A percentile compares a stretch with the other conserved stretches of the same genome.
These are phyloP conservation scores for Branchipolynoe longqiensis DNA, from an alignment of 2,888 invertebrate genomes.

Conservation along the genomic window DNA sequence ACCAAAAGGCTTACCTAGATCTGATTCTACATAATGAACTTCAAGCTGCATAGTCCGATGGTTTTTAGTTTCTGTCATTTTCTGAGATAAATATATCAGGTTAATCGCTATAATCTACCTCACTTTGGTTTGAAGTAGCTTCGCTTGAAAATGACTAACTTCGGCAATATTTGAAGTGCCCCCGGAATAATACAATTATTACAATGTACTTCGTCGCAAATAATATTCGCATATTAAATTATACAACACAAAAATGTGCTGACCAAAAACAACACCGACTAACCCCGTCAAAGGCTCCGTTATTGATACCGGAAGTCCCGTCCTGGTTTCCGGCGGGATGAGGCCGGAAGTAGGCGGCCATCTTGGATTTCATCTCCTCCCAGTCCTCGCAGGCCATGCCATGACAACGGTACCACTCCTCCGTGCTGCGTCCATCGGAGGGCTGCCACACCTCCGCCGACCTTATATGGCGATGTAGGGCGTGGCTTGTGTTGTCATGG, in stretches of 20 bases:
- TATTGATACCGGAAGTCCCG: not conserved
- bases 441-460: conserved; percentile 36
- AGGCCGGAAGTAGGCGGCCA: not conserved
- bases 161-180: too few relatives aligned
- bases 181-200: too few relatives aligned
- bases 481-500: not conserved
- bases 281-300: conserved; percentile 17
- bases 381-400: conserved; percentile 28
- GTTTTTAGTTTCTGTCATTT: too few relatives aligned
- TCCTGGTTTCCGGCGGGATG: not conserved
- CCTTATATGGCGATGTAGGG: conserved; percentile 2
- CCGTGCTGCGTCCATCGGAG: not conserved
- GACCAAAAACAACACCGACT: not conserved
- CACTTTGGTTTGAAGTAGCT: too few relatives aligned
- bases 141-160: too few relatives aligned
- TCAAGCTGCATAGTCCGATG: too few relatives aligned
- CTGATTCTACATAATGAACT: too few relatives aligned
- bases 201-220: too few relatives aligned
- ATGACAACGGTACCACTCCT: conserved; percentile 46
- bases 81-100: too few relatives aligned
- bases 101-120: too few relatives aligned
- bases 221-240: not conserved
- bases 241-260: not conserved
- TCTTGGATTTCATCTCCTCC: not conserved
- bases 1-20: too few relatives aligned